phyloP scores from a whole-genome alignment of 2,888 invertebrate species.

The Phoenoteleia sp. region DNA sequence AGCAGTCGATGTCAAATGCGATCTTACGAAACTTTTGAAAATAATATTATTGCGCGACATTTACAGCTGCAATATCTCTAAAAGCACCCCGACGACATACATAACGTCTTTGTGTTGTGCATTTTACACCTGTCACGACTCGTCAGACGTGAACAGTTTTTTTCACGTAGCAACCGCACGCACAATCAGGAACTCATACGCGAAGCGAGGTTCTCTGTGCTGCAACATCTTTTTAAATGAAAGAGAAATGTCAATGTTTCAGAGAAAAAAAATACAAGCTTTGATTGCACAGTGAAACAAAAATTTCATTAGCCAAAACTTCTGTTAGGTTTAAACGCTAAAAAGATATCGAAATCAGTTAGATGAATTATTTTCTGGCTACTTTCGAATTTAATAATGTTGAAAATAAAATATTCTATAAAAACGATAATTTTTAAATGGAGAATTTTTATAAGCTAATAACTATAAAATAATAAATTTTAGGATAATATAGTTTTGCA shows the following conservation, averaged over 20 bases:
- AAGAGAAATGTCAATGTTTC: slow-evolving; percentile 27
- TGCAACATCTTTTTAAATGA: slow-evolving; percentile 21
- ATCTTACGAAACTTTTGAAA: slow-evolving; percentile 31
- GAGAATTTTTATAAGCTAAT: too few species aligned
- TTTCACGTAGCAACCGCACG: slow-evolving; percentile 79
- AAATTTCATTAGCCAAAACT: too few species aligned
- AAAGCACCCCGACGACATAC: slow-evolving; percentile 5
- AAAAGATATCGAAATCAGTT: too few species aligned
- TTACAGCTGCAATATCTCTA: slow-evolving; percentile 2
- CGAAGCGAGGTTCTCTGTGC: slow-evolving; percentile 35
- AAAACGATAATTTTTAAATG: too few species aligned
- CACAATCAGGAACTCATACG: slow-evolving; percentile 80
- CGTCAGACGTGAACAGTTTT: slow-evolving; percentile 75
- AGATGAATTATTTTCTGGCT: too few species aligned
- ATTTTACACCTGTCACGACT: slow-evolving; percentile 65
- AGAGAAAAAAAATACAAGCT: too few species aligned
- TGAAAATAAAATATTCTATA: too few species aligned
- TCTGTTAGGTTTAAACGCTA: too few species aligned
- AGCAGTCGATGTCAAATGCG: background rate
- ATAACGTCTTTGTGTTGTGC: slow-evolving; percentile 32
- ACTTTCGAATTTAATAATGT: too few species aligned
- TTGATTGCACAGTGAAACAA: too few species aligned
- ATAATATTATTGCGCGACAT: slow-evolving; percentile 12
- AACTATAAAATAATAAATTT: too few species aligned
- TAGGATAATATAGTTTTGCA: too few species aligned